Base-by-base conservation (phyloP, 2,888 invertebrate genomes). In the Eupithecia dodoneata region DNA sequence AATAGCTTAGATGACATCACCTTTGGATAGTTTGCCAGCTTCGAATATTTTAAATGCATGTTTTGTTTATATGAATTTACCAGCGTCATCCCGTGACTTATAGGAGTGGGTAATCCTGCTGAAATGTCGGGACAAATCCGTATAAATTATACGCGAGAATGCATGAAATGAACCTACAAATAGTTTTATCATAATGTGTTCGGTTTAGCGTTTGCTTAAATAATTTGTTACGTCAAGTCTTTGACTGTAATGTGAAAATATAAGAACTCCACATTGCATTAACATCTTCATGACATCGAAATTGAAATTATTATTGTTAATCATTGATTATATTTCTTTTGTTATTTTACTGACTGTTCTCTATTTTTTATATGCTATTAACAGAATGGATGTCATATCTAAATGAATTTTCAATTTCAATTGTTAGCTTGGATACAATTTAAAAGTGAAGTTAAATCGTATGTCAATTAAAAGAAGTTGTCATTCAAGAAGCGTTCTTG, bases 401-500 rank as follows among this genome's bases (percentile, higher is more conserved):
- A 30, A 30, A 30, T 30, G 30, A 30, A 30, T 30, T 30, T 30
- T 30, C 30, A 30, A 30, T 30, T 30, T 30, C 0, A 30, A 30
- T 30, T 30, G 30, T 30, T 30, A 30, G 30, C 30, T 30, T 30
- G 30, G 30, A 30, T 30, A 1, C 30, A 30, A 30, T 30, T 30
- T 30, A n/a, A 66, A 66, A 13, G 30, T 7, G 0, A 65, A 66
- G 65, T 66, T 5, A 7, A 42, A 66, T 42, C 42, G 13, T 42
- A 42, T 30, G 15, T 42, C 42, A 66, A 41, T 42, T n/a, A 30
- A 9, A 52, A 71, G 52, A 71, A 71, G 13, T 67, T 70, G 30
- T 45, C 9, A 65, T 69, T 63, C 49, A 15, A 45, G 52, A 45
- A 70, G 30, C 72, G 44, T 76, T 59, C 73, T 71, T 71, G 55